Base-by-base conservation (phyloP, 2,113 vertebrate genomes). In the Passer domesticus region DNA sequence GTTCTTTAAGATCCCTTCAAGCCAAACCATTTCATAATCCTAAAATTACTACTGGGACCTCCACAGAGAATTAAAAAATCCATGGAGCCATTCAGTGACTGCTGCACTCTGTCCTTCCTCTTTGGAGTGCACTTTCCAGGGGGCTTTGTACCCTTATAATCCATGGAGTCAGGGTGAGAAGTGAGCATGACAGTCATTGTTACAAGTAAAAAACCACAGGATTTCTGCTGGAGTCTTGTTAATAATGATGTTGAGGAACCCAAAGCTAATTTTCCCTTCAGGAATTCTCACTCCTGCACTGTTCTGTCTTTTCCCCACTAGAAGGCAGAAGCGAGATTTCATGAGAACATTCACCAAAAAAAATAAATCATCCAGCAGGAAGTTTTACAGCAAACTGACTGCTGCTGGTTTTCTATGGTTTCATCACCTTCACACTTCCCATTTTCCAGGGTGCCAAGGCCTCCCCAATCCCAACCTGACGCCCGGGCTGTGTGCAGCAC, bases 241-340 rank as follows among this genome's bases (percentile, higher is more conserved):
- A 72, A 69, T 85, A 33, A 56, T 44, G 75, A 43, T 39, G 17
- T 11, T 67, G 63, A 56, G 68, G 74, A 70, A 43, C 27, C 46
- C 68, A 23, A 66, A 86, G 76, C 17, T 63, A 6, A 19, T 84
- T 89, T 60, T 63, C 31, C 73, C 73, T 55, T 19, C 19, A 31
- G 27, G 37, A 39, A 13, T 15, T 47, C 68, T 43, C 19, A 21
- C 28, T 81, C 58, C 55, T 81, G 93, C 95, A 6, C 76, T 75
- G 84, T 77, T 94, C 41, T 87, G 55, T 68, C 86, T 91, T 85
- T 47, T 55, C 87, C 76, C 96, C 96, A 89, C 90, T 76, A 95
- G 94, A 95, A 93, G 95, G 95, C 91, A 97, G 86, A 87, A 90
- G 47, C 33, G 96, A 91, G 74, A 53, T 94, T 96, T 76, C 89